These are phyloP conservation scores for Clepsis dumicolana DNA, from an alignment of 2,888 invertebrate species.

Conservation along the genomic window DNA sequence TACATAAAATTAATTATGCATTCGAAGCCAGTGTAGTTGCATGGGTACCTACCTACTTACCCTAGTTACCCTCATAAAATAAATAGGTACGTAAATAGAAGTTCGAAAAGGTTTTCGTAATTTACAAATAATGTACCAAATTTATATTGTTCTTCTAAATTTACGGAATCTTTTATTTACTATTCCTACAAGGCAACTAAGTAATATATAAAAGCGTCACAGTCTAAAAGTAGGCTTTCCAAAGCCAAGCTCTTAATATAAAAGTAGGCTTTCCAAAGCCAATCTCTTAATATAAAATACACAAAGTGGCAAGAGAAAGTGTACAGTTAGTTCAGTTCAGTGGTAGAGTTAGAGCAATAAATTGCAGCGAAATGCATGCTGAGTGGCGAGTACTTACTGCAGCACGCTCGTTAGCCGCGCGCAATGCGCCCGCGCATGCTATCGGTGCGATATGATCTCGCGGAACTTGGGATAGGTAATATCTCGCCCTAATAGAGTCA, in stretches of 20 bases:
- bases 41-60: neutral
- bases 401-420: slow-evolving; percentile 36
- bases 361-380: slow-evolving; percentile 45
- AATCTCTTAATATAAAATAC: slow-evolving; percentile 34
- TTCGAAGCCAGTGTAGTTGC: neutral
- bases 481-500: neutral
- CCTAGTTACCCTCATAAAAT: too few species aligned
- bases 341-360: slow-evolving; percentile 39
- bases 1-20: neutral
- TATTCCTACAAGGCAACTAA: too few species aligned
- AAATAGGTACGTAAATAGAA: too few species aligned
- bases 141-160: too few species aligned
- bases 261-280: slow-evolving; percentile 1
- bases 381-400: slow-evolving; percentile 21
- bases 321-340: slow-evolving; percentile 42
- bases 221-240: too few species aligned
- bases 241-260: too few species aligned
- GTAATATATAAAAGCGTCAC: too few species aligned
- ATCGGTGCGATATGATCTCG: slow-evolving; percentile 16
- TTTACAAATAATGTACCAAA: too few species aligned
- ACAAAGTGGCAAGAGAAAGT: slow-evolving; percentile 44
- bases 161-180: too few species aligned
- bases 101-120: too few species aligned
- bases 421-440: slow-evolving; percentile 29
- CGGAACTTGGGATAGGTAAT: neutral